Evolutionary conservation across 1,140 invertebrate species (phyloP).

Genomic region (Marisa cornuarietis): DNA sequence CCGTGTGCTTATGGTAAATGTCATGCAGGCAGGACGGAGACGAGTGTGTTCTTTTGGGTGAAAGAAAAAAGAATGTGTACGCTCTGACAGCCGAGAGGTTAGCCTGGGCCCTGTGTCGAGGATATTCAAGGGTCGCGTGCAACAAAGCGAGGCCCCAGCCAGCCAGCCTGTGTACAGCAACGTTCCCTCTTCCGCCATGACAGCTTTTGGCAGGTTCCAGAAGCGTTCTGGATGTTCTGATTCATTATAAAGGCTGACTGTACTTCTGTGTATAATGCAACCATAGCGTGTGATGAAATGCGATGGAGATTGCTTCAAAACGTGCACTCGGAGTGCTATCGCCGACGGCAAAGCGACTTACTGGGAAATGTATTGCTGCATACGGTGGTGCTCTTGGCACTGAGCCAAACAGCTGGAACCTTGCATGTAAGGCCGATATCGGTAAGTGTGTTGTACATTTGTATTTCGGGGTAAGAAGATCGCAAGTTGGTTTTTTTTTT

Average conservation of each 20-base stretch:
- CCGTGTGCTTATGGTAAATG: constrained; percentile 2
- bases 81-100: neutral
- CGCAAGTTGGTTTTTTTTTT: too few relatives aligned
- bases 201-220: constrained; percentile 9
- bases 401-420: too few relatives aligned
- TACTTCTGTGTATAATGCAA: constrained; percentile 19
- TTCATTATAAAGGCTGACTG: constrained; percentile 7
- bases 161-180: constrained; percentile 8
- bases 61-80: neutral
- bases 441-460: too few relatives aligned
- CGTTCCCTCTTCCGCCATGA: constrained; percentile 17
- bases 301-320: constrained; percentile 4
- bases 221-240: constrained; percentile 2
- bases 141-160: neutral
- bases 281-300: constrained; percentile 10
- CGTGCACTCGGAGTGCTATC: constrained; percentile 10
- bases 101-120: constrained; percentile 16
- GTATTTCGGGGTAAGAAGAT: too few relatives aligned
- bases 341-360: constrained; percentile 7
- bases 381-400: too few relatives aligned
- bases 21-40: neutral
- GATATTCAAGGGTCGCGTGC: constrained; percentile 9
- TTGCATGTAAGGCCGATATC: too few relatives aligned
- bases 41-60: constrained; percentile 1
- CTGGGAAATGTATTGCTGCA: too few relatives aligned